Percentiles rank a stretch among this genome's conserved stretches.
Conservation (phyloP, 1,140 invertebrate genomes). For the Drosophila baimaii region DNA sequence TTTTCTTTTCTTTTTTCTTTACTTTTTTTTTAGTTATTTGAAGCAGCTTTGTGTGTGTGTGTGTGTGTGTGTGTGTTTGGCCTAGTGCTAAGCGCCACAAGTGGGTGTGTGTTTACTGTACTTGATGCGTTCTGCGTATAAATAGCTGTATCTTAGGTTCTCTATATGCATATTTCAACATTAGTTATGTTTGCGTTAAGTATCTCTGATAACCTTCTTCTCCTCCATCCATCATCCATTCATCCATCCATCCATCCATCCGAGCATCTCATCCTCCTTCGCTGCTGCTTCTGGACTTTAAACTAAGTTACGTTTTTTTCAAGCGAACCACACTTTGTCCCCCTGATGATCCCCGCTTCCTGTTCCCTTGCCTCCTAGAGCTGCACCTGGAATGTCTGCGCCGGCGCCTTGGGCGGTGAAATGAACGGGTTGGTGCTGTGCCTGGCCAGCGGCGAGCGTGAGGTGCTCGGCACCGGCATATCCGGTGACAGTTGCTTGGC, state of each 20-base stretch:
- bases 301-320: slow-evolving; percentile 75
- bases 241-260: slow-evolving; percentile 40
- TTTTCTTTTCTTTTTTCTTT: slow-evolving; percentile 6
- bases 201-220: slow-evolving; percentile 46
- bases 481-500: slow-evolving; percentile 79
- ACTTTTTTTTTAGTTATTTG: slow-evolving; percentile 1
- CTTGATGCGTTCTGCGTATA: slow-evolving; percentile 58
- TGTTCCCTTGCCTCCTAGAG: slow-evolving; percentile 84
- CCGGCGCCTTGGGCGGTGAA: slow-evolving; percentile 85
- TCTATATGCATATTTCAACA: slow-evolving; percentile 69
- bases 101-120: slow-evolving; percentile 44
- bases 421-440: slow-evolving; percentile 86
- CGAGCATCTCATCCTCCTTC: too few species aligned
- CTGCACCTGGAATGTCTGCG: slow-evolving; percentile 88
- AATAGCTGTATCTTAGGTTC: slow-evolving; percentile 51
- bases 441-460: slow-evolving; percentile 56
- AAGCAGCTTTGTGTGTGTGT: slow-evolving; percentile 44
- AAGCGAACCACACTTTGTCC: slow-evolving; percentile 79
- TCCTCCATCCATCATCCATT: slow-evolving; percentile 47
- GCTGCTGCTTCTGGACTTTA: slow-evolving; percentile 51
- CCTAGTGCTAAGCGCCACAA: slow-evolving; percentile 57
- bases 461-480: slow-evolving; percentile 52
- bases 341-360: slow-evolving; percentile 14
- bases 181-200: slow-evolving; percentile 75
- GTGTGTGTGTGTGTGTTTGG: too few species aligned